Evolutionary conservation across 2,888 invertebrate species (phyloP).

Genomic region (Argyresthia goedartella): DNA sequence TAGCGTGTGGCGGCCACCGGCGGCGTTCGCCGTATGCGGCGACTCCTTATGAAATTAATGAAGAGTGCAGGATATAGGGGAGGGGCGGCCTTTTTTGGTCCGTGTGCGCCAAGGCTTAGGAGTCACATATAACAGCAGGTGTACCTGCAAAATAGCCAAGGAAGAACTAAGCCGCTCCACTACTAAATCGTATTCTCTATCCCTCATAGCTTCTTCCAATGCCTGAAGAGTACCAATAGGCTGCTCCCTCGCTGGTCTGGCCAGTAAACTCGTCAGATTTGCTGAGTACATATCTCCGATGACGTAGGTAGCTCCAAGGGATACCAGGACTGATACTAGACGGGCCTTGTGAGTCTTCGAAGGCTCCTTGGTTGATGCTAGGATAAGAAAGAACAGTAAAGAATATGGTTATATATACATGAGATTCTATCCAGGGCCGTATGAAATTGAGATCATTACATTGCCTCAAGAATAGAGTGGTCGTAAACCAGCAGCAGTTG

Average conservation of each 20-base stretch:
- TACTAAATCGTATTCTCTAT: conserved; percentile 74
- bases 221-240: conserved; percentile 77
- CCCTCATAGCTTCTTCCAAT: conserved; percentile 75
- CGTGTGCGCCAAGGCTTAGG: too few species aligned
- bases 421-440: too few species aligned
- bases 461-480: conserved; percentile 78
- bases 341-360: conserved; percentile 76
- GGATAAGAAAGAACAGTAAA: background rate
- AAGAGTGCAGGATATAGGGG: too few species aligned
- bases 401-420: background rate
- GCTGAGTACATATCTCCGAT: conserved; percentile 85
- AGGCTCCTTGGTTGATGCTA: conserved; percentile 71
- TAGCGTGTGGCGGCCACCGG: too few species aligned
- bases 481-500: conserved; percentile 81
- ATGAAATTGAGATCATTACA: conserved; percentile 46
- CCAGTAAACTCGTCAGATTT: conserved; percentile 80
- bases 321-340: conserved; percentile 77
- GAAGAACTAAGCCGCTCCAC: conserved; percentile 83
- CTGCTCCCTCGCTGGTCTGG: conserved; percentile 78
- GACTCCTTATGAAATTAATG: too few species aligned
- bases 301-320: conserved; percentile 82
- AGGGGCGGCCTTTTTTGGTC: too few species aligned
- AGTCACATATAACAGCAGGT: too few species aligned
- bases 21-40: too few species aligned
- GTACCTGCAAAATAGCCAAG: conserved; percentile 77